Base-by-base conservation (phyloP, 2,797 vertebrate species). In the Vireo griseus region DNA sequence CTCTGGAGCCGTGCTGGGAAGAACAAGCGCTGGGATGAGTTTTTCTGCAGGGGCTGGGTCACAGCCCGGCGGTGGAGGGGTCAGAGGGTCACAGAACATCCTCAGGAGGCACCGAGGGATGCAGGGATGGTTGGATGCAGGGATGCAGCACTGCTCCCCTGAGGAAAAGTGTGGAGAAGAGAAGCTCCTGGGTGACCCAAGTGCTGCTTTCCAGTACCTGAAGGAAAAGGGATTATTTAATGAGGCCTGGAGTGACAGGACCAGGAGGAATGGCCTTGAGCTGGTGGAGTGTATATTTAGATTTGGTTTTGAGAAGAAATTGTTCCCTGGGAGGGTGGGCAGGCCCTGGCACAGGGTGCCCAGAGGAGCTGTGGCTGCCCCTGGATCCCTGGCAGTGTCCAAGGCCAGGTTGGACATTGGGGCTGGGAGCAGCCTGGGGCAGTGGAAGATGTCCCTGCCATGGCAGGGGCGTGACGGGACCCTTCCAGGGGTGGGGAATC, bases 11-110 rank as follows among this genome's bases (percentile, higher is more conserved):
- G 35, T 16, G 50, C 17, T 28, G 69, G 10, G 5, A 22, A 19
- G 25, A 2, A 6, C 39, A 10, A 10, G 20, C 2, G 1, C 1
- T 5, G 52, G 19, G 15, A 4, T 24, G 25, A 10, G 3, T 0
- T 39, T 33, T 45, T 7, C 7, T 9, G 13, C 65, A 6, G 24
- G 19, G 51, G 5, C 39, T 57, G 1, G 7, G 37, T 10, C 47
- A 17, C 58, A 8, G 24, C 54, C 45, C 5, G 69, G 51, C 47
- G 3, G 21, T 0, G 37, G 14, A 26, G 37, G 3, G 45, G 3
- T 2, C 52, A 6, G 52, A 5, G n/a, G 4, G 1, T 2, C 39
- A 6, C 54, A 9, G 39, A 18, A 2, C 6, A 11, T 6, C 26
- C 37, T 2, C 26, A 5, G 58, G 40, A 45, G 61, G 14, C 58